phyloP scores from a whole-genome alignment of 2,797 vertebrate species.

The Brachymystax lenok region DNA sequence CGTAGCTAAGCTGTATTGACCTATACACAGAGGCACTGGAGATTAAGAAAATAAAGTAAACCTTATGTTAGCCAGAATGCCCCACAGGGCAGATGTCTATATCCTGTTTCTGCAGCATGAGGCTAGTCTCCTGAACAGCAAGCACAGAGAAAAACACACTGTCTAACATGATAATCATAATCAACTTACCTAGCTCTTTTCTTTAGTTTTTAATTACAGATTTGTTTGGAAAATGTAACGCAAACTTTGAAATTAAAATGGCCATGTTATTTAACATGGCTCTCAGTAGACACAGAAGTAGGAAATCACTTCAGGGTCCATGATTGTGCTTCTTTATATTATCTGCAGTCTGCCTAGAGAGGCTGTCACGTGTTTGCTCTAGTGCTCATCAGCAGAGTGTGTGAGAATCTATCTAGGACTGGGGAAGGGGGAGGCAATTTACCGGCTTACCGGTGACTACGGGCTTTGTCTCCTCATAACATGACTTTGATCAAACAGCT shows the following conservation, averaged over 20 bases:
- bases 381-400: neutral
- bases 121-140: neutral
- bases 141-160: neutral
- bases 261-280: neutral
- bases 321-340: neutral
- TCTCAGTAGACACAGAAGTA: neutral
- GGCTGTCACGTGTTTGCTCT: neutral
- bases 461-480: conserved; percentile 19
- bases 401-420: neutral
- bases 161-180: neutral
- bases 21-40: too few relatives aligned
- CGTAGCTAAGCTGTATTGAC: too few relatives aligned
- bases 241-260: neutral
- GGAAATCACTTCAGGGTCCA: neutral
- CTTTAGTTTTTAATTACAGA: neutral
- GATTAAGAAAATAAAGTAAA: too few relatives aligned
- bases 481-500: conserved; percentile 44
- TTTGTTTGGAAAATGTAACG: neutral
- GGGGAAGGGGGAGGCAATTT: conserved; percentile 4
- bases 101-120: too few relatives aligned
- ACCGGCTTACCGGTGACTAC: neutral
- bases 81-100: too few relatives aligned
- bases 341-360: neutral
- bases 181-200: neutral
- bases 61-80: too few relatives aligned